Conservation (phyloP, 2,797 vertebrate species). For the Monodelphis domestica region DNA sequence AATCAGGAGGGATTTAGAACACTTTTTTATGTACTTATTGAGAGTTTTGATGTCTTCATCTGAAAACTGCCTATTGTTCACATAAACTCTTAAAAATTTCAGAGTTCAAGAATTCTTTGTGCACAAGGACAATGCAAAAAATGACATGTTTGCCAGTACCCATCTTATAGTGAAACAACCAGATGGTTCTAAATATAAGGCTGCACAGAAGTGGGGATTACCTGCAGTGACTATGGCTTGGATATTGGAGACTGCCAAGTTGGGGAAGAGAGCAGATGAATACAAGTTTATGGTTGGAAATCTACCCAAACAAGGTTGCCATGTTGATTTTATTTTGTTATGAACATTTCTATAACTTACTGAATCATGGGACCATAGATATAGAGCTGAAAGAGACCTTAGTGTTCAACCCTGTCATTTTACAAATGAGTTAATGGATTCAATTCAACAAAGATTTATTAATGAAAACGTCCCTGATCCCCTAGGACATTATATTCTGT, state of each 20-base stretch:
- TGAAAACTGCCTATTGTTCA: too few relatives aligned
- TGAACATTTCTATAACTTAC: constrained; percentile 41
- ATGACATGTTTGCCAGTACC: constrained; percentile 95
- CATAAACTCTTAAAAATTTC: constrained; percentile 58
- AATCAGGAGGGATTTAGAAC: too few relatives aligned
- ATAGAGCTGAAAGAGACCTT: not conserved
- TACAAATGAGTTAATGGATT: not conserved
- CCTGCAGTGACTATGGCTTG: constrained; percentile 93
- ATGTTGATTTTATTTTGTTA: constrained; percentile 48
- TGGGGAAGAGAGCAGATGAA: constrained; percentile 89
- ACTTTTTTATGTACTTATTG: too few relatives aligned
- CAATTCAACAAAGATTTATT: too few relatives aligned
- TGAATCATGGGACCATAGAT: not conserved
- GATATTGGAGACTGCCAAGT: constrained; percentile 92
- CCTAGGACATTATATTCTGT: not conserved
- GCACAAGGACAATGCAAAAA: constrained; percentile 91
- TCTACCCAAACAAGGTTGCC: constrained; percentile 87
- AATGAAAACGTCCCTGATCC: too few relatives aligned
- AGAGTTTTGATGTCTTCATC: too few relatives aligned
- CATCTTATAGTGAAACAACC: constrained; percentile 93
- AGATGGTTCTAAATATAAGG: constrained; percentile 95
- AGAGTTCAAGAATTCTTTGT: constrained; percentile 99
- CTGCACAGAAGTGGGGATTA: constrained; percentile 95
- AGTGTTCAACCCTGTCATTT: not conserved
- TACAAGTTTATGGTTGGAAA: constrained; percentile 90